These are phyloP conservation scores for Epinephelus moara DNA, from an alignment of 2,113 vertebrate genomes.

Conservation along the genomic window DNA sequence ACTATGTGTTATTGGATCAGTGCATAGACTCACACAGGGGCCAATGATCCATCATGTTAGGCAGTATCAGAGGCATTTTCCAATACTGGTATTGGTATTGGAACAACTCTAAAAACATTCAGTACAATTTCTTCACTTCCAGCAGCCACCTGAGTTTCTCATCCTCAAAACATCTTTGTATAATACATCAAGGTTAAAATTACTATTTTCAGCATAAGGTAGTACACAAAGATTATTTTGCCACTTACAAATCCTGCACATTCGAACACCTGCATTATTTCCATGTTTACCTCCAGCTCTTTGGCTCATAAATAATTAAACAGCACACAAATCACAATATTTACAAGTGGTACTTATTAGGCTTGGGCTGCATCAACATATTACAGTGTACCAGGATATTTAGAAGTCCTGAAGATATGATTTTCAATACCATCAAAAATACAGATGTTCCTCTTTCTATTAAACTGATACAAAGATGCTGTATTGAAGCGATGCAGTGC, in stretches of 20 bases:
- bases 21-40: too few relatives aligned
- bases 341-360: not conserved
- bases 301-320: slow-evolving; percentile 8
- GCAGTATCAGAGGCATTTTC: too few relatives aligned
- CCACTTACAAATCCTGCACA: slow-evolving; percentile 1
- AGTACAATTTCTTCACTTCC: not conserved
- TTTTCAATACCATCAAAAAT: too few relatives aligned
- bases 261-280: slow-evolving; percentile 13
- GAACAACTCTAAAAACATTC: not conserved
- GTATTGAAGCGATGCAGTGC: too few relatives aligned
- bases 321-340: slow-evolving; percentile 16
- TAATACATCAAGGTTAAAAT: not conserved
- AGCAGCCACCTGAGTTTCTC: not conserved
- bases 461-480: too few relatives aligned
- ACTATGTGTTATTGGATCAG: too few relatives aligned
- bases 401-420: too few relatives aligned
- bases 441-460: too few relatives aligned
- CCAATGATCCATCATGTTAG: too few relatives aligned
- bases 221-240: not conserved
- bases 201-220: not conserved
- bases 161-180: not conserved
- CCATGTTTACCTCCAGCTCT: not conserved
- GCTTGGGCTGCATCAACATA: too few relatives aligned
- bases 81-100: too few relatives aligned
- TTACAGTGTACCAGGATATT: too few relatives aligned